A percentile compares a stretch with the other conserved stretches of the same genome.
Conservation (phyloP, 1,140 invertebrate genomes). For the Polyergus mexicanus region DNA sequence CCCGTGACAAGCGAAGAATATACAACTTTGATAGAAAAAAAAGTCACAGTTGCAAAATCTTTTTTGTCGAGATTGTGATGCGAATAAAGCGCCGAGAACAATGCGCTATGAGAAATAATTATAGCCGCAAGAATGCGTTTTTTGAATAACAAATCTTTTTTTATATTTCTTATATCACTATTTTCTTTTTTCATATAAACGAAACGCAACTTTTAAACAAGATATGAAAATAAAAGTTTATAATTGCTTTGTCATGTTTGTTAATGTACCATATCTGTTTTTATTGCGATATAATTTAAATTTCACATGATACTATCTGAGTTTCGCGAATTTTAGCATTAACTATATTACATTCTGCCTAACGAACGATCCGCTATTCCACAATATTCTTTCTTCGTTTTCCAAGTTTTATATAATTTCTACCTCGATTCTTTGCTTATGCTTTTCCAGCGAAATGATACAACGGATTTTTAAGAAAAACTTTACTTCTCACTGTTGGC, state of each 20-base stretch:
- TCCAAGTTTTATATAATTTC: conserved; percentile 1
- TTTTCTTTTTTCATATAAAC: background rate
- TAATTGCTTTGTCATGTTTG: background rate
- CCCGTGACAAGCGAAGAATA: background rate
- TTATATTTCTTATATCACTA: background rate
- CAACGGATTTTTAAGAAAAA: conserved; percentile 13
- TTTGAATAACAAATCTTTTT: background rate
- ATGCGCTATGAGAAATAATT: background rate
- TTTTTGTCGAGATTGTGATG: background rate
- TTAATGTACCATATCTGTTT: background rate
- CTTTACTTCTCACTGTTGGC: conserved; percentile 15
- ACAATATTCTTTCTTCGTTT: background rate
- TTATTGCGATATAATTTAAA: background rate
- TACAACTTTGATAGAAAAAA: background rate
- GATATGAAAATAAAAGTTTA: conserved; percentile 8
- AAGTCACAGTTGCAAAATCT: background rate
- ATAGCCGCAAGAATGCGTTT: background rate
- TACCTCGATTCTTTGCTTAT: conserved; percentile 11
- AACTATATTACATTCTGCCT: background rate
- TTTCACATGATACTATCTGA: background rate
- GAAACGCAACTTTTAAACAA: background rate
- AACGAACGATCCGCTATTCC: background rate
- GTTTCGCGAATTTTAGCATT: conserved; percentile 9
- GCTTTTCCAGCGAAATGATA: conserved; percentile 1
- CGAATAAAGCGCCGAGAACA: background rate